phyloP scores from a whole-genome alignment of 2,113 vertebrate species.

The Salvelinus sp. region DNA sequence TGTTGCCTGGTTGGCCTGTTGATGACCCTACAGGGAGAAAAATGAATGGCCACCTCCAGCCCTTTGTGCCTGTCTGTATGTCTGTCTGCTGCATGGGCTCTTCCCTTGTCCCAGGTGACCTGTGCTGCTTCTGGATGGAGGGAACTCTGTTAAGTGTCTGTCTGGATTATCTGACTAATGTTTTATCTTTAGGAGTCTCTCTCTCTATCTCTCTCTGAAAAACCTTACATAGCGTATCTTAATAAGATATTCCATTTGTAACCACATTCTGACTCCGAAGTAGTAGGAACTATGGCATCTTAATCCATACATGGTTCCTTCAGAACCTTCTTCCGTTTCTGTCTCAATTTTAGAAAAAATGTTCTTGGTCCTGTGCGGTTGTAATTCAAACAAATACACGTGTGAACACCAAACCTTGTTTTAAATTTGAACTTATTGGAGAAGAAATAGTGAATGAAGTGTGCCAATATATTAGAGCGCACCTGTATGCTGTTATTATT shows the following conservation, averaged over 20 bases:
- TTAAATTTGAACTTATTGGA: no score
- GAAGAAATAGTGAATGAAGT: no score
- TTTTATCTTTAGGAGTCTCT: not conserved
- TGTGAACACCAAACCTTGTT: no score
- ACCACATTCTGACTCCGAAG: not conserved
- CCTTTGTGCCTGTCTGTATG: slow-evolving; percentile 8
- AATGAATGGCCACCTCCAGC: slow-evolving; percentile 3
- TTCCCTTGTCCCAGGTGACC: slow-evolving; percentile 6
- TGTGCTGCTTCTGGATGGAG: not conserved
- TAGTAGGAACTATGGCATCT: not conserved
- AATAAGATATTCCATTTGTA: not conserved
- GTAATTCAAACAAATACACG: no score
- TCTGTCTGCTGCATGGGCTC: not conserved
- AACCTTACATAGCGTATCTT: not conserved
- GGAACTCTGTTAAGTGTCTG: slow-evolving; percentile 2
- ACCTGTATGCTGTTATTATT: no score
- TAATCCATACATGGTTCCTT: not conserved
- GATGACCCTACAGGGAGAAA: slow-evolving; percentile 23
- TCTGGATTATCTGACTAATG: slow-evolving; percentile 15
- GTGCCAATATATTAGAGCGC: no score
- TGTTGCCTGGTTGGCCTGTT: slow-evolving; percentile 9
- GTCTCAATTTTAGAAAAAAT: no score
- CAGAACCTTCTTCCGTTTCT: no score
- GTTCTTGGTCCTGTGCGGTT: no score
- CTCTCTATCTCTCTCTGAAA: not conserved